Evolutionary conservation across 2,888 invertebrate species (phyloP), one percentile per base, ranked within the genome.

Genomic region (Gisinianus flammeolus): DNA sequence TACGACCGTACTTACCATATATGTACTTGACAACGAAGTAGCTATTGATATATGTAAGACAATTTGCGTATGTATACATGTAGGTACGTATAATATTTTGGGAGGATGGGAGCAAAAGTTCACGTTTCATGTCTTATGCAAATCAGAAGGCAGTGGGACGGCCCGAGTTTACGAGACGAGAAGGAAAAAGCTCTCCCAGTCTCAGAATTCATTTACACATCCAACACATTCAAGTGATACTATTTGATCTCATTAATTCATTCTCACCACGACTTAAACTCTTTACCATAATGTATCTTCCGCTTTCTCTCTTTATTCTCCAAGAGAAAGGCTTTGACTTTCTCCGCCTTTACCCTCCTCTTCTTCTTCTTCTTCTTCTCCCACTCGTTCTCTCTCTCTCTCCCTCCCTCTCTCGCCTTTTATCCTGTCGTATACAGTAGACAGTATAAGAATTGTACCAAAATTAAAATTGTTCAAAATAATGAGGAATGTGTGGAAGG

Each of bases 201-300:
- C 44, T 24, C 73, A 31, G 73, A 73, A 73, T 73, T 73, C 73
- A 73, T 73, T 73, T 73, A 73, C 73, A 73, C 62, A 62, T 73
- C 62, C 62, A 73, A 62, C 73, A 73, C 73, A 73, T 73, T 73
- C 73, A 73, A 73, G 62, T 73, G 73, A 73, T 73, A 73, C 73
- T 73, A 62, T 56, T 64, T 73, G 73, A 73, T 73, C 73, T 73
- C 73, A 73, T 73, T 73, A 73, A 73, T 73, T 73, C 73, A 73
- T 73, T 73, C 73, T 73, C 73, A 73, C 73, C 73, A 73, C 73
- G 73, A 73, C 73, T 73, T 73, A 73, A 62, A 73, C 73, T 73
- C 73, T 73, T 73, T 73, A 73, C 62, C 73, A 73, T 73, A 73
- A 73, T 73, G 73, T 62, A 22, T 70, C 54, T 35, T 58, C 71